These are phyloP conservation scores for Aulostomus chinensis DNA, from an alignment of 2,797 vertebrate species.

Conservation along the genomic window DNA sequence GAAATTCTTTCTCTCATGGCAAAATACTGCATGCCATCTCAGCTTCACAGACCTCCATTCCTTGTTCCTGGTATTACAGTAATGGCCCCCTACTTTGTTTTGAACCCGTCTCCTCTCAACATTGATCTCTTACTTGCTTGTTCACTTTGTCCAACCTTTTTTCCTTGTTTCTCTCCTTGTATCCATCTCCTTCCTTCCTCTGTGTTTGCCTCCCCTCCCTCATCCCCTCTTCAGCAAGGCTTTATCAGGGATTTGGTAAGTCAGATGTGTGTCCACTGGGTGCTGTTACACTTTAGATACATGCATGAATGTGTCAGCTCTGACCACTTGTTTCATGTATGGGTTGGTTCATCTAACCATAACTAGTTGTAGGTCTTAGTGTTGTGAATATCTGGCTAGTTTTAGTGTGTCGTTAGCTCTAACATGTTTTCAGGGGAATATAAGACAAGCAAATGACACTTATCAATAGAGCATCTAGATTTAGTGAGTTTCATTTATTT, in stretches of 20 bases:
- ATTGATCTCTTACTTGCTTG: conserved; percentile 66
- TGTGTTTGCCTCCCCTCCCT: conserved; percentile 72
- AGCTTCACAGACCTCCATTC: no score
- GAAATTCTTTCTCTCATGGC: no score
- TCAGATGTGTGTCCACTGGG: conserved; percentile 67
- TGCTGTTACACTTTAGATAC: conserved; percentile 37
- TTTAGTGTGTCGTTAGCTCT: conserved; percentile 12
- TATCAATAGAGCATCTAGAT: no score
- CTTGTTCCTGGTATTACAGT: no score
- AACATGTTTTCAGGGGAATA: background rate
- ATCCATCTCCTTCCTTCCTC: conserved; percentile 76
- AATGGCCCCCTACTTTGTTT: conserved; percentile 33
- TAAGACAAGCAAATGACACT: conserved; percentile 6
- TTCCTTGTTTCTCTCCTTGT: conserved; percentile 58
- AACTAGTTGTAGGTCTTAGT: conserved; percentile 16
- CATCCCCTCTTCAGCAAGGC: conserved; percentile 93
- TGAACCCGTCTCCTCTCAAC: conserved; percentile 37
- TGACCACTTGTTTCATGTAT: conserved; percentile 20
- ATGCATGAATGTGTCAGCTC: conserved; percentile 50
- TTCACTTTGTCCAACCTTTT: conserved; percentile 82
- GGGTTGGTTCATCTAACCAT: conserved; percentile 26
- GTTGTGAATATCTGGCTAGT: conserved; percentile 18
- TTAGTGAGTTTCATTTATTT: no score
- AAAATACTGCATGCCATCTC: no score
- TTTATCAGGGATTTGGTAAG: conserved; percentile 99